Percentiles rank a stretch among this genome's conserved stretches.
These are phyloP conservation scores for Drosophila histrio DNA, from an alignment of 2,888 invertebrate genomes.

Conservation along the genomic window DNA sequence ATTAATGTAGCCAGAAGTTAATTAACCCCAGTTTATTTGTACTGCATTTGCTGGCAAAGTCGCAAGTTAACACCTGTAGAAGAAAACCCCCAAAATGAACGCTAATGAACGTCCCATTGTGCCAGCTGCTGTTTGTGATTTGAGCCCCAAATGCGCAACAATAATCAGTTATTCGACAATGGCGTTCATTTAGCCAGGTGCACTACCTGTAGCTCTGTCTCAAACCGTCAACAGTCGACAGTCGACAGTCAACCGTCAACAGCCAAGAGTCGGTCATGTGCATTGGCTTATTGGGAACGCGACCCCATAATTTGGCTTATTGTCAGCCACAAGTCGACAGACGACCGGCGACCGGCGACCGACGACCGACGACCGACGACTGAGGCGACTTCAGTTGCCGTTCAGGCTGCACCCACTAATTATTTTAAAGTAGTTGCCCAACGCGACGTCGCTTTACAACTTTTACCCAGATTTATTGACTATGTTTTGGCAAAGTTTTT, in stretches of 20 bases:
- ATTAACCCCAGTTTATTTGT: constrained; percentile 82
- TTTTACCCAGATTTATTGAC: constrained; percentile 69
- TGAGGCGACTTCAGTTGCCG: constrained; percentile 46
- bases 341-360: neutral
- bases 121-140: constrained; percentile 59
- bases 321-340: constrained; percentile 55
- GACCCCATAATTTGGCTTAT: constrained; percentile 70
- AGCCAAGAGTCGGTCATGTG: constrained; percentile 4
- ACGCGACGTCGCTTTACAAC: constrained; percentile 62
- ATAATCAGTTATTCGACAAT: constrained; percentile 4
- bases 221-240: neutral
- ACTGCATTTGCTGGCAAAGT: constrained; percentile 34
- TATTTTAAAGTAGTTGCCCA: constrained; percentile 74
- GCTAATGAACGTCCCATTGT: constrained; percentile 66
- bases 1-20: constrained; percentile 82
- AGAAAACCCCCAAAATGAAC: constrained; percentile 33
- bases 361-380: neutral
- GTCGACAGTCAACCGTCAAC: neutral
- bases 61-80: constrained; percentile 30
- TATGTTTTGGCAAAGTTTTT: constrained; percentile 54
- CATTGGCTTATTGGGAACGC: constrained; percentile 37
- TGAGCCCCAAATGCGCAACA: constrained; percentile 11
- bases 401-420: constrained; percentile 77
- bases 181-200: constrained; percentile 45
- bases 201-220: neutral